A percentile compares a stretch with the other conserved stretches of the same genome.
Evolutionary conservation across 1,140 invertebrate species (phyloP).

Genomic region (Calliopsis andreniformis): DNA sequence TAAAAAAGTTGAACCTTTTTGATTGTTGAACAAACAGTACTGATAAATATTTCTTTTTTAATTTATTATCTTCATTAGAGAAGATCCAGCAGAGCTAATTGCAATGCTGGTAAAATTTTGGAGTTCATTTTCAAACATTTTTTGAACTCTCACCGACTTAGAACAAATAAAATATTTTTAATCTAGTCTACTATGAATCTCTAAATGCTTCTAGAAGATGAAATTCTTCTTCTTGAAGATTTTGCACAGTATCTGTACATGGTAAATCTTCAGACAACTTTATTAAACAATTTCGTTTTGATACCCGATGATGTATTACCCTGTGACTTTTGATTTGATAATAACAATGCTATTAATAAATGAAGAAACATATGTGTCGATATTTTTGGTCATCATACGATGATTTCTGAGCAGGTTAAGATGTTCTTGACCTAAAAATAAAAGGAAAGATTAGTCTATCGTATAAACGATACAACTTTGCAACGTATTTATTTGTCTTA

Average conservation of each 20-base stretch:
- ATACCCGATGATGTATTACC: neutral
- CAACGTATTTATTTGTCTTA: neutral
- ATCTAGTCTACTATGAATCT: neutral
- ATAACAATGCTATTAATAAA: no score
- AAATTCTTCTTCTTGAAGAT: neutral
- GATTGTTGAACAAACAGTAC: no score
- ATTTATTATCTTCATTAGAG: no score
- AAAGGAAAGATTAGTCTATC: slow-evolving; percentile 38
- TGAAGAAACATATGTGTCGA: slow-evolving; percentile 14
- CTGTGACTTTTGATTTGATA: no score
- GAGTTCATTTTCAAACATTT: neutral
- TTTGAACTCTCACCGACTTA: neutral
- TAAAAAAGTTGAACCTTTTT: no score
- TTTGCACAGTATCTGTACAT: no score
- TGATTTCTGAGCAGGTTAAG: slow-evolving; percentile 31
- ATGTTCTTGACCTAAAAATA: slow-evolving; percentile 45
- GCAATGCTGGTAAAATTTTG: no score
- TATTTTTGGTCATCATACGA: slow-evolving; percentile 1
- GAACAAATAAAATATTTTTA: slow-evolving; percentile 22
- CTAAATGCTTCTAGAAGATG: neutral
- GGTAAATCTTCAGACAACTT: no score
- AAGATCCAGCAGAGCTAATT: no score
- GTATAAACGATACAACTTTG: neutral
- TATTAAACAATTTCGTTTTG: neutral
- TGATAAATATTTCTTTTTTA: no score